Evolutionary conservation across 92 coral and sea anemone species (phyloP).

Genomic region (Zoanthus sociatus): DNA sequence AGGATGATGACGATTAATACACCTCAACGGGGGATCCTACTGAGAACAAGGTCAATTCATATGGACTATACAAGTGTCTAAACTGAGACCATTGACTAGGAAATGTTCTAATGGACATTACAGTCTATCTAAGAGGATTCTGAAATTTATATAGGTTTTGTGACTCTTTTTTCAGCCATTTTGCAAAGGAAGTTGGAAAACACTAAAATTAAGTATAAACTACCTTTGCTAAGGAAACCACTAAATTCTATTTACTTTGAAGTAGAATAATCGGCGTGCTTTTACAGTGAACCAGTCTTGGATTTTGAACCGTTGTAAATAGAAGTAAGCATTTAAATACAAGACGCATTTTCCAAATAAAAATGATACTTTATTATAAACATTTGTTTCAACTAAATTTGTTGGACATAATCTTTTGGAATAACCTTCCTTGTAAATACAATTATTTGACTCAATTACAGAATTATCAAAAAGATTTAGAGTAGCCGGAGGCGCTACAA

Average conservation of each 20-base stretch:
- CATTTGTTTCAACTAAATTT: background rate
- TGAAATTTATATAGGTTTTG: too few relatives aligned
- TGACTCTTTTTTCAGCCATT: too few relatives aligned
- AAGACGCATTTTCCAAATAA: background rate
- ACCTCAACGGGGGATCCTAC: background rate
- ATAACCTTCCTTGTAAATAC: background rate
- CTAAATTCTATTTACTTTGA: too few relatives aligned
- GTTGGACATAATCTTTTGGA: background rate
- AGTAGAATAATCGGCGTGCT: too few relatives aligned
- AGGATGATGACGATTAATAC: conserved; percentile 76
- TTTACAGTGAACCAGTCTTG: background rate
- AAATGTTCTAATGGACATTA: too few relatives aligned
- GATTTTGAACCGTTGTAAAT: background rate
- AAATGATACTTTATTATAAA: background rate
- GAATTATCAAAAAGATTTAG: background rate
- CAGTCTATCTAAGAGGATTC: too few relatives aligned
- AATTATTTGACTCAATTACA: background rate
- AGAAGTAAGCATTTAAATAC: background rate
- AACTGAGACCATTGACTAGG: background rate
- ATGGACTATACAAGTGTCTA: background rate
- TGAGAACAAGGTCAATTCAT: background rate
- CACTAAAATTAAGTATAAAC: too few relatives aligned
- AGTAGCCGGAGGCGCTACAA: too few relatives aligned
- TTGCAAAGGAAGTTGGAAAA: too few relatives aligned
- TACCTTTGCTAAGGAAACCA: too few relatives aligned